phyloP scores from a whole-genome alignment of 1,140 invertebrate genomes.

The Drosophila simulans region DNA sequence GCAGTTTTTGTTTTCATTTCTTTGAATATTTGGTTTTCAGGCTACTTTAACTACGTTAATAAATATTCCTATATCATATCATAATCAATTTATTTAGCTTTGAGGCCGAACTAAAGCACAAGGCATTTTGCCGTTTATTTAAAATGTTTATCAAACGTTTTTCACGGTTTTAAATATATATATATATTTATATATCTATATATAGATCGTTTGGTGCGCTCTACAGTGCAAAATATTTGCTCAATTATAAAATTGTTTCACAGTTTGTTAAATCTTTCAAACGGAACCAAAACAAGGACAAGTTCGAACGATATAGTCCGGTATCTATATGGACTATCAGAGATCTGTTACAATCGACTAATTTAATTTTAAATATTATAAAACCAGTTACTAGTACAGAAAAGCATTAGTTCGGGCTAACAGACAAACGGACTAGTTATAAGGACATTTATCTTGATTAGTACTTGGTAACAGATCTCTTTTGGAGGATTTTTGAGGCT shows the following conservation, averaged over 20 bases:
- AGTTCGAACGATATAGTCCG: slow-evolving; percentile 30
- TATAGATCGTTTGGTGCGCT: slow-evolving; percentile 60
- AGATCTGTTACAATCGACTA: slow-evolving; percentile 8
- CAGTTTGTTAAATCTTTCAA: slow-evolving; percentile 54
- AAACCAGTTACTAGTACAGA: no score
- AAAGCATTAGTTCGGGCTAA: neutral
- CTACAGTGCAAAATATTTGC: slow-evolving; percentile 81
- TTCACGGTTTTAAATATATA: slow-evolving; percentile 18
- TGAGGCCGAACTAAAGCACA: slow-evolving; percentile 62
- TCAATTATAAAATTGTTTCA: slow-evolving; percentile 76
- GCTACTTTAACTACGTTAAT: slow-evolving; percentile 36
- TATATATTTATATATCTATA: slow-evolving; percentile 19
- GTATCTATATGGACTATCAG: slow-evolving; percentile 8
- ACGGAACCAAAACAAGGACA: slow-evolving; percentile 16
- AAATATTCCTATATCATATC: slow-evolving; percentile 26
- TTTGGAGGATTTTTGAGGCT: neutral
- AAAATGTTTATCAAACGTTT: slow-evolving; percentile 69
- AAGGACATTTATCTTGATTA: no score
- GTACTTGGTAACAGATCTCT: slow-evolving; percentile 4
- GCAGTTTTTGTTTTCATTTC: slow-evolving; percentile 45
- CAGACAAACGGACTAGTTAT: neutral
- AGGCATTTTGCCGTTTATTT: slow-evolving; percentile 43
- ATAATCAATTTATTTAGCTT: slow-evolving; percentile 49
- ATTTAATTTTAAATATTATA: no score
- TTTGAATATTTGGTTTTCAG: slow-evolving; percentile 34